Evolutionary conservation across 2,797 vertebrate species (phyloP), one percentile per base, ranked within the genome.

Genomic region (Chrysocyon brachyurus): DNA sequence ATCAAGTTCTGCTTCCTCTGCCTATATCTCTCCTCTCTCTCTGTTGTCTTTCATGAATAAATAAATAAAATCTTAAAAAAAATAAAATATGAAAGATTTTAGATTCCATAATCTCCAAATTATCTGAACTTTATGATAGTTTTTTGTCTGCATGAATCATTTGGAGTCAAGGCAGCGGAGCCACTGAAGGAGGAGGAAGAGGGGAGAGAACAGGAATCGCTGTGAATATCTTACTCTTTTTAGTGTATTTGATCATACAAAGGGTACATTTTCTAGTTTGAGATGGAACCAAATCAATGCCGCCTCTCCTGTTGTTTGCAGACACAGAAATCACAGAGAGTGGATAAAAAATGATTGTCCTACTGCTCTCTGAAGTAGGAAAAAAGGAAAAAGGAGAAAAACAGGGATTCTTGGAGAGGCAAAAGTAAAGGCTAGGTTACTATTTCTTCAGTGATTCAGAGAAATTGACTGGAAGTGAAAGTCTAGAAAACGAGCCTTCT

Each of bases 191-290:
- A 72, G 26, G 26, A 75, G 72, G 46, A 75, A 75, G 26, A 75
- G 15, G 14, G 79, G 21, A 94, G 33, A 24, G 28, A 68, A 21
- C 10, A 85, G 54, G 49, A 40, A 88, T 91, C 31, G 64, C 26
- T 40, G 6, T 63, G 56, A 33, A 64, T 56, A 79, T 85, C 22
- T 89, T 66, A 70, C 89, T 72, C 31, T 46, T 73, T 3, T 66
- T 87, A 87, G 33, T 78, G n/a, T 6, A 63, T 91, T 93, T 93
- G 33, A 63, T 85, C 59, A 81, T 36, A 81, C 68, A 68, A 93
- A 90, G 79, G 7, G 2, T 57, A 73, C 22, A 16, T 88, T 90
- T 78, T 89, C 63, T 63, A 84, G 14, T 85, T 82, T 85, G 49
- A 96, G 26, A 88, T 36, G 15, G 66, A 64, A 92, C 0, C 68